These are phyloP conservation scores for Muscicapa comitata DNA, from an alignment of 2,797 vertebrate species.

Conservation along the genomic window DNA sequence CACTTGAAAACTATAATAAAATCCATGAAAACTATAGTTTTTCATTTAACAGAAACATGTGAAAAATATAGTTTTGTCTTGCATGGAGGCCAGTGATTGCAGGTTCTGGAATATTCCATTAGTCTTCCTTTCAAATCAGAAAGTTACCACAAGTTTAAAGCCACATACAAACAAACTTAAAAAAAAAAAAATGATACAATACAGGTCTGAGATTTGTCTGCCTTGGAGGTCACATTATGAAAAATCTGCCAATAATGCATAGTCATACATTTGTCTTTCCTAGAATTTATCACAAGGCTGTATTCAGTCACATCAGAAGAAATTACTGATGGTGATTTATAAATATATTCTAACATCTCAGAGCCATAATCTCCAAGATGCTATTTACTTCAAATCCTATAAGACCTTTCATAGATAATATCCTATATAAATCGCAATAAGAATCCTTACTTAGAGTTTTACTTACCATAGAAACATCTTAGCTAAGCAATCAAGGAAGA, in stretches of 20 bases:
- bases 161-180: background rate
- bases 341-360: background rate
- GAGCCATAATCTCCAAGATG: background rate
- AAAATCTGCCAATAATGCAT: background rate
- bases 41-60: background rate
- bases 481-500: background rate
- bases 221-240: background rate
- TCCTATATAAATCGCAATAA: background rate
- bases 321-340: background rate
- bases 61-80: background rate
- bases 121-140: background rate
- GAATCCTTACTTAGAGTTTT: background rate
- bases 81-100: background rate
- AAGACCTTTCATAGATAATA: background rate
- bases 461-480: background rate
- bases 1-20: background rate
- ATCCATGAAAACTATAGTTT: background rate
- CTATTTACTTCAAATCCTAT: background rate
- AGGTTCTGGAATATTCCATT: background rate
- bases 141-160: background rate
- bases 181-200: background rate
- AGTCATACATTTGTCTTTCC: background rate
- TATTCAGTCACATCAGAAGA: background rate
- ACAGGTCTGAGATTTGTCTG: background rate
- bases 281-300: background rate